These are phyloP conservation scores for Planiliza haematocheilus DNA, from an alignment of 2,113 vertebrate genomes.

Conservation along the genomic window DNA sequence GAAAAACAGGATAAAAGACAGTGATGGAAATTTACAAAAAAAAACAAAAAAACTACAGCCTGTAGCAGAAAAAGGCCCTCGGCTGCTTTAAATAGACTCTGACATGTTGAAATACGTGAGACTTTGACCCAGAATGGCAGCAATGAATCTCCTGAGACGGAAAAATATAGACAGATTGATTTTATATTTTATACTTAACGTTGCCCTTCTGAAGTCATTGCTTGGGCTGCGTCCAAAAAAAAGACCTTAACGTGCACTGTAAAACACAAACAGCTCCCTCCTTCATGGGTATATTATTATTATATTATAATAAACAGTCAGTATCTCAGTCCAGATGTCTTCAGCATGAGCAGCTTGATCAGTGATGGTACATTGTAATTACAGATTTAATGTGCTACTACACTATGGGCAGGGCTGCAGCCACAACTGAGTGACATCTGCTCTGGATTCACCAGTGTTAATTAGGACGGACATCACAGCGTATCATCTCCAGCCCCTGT, in stretches of 20 bases:
- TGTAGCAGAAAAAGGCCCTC: conserved; percentile 27
- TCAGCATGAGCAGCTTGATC: conserved; percentile 11
- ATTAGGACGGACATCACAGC: conserved; percentile 53
- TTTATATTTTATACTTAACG: conserved; percentile 9
- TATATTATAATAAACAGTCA: background rate
- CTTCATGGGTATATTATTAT: no score
- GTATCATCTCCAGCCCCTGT: conserved; percentile 36
- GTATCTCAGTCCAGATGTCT: conserved; percentile 21
- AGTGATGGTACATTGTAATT: conserved; percentile 37
- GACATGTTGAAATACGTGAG: conserved; percentile 44
- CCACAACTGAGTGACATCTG: conserved; percentile 56
- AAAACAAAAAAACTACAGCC: conserved; percentile 10
- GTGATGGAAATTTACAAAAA: conserved; percentile 26
- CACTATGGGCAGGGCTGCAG: conserved; percentile 19
- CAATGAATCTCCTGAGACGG: conserved; percentile 6
- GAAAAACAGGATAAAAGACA: conserved; percentile 43
- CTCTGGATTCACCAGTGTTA: conserved; percentile 34
- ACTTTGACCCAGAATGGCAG: conserved; percentile 47
- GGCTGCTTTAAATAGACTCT: conserved; percentile 33
- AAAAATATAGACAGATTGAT: conserved; percentile 17
- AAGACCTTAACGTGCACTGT: background rate
- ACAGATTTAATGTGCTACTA: conserved; percentile 32
- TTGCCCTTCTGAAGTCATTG: conserved; percentile 5
- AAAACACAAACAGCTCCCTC: background rate
- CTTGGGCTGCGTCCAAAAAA: background rate